phyloP scores from a whole-genome alignment of 2,797 vertebrate species.

The Graptemys geographica region DNA sequence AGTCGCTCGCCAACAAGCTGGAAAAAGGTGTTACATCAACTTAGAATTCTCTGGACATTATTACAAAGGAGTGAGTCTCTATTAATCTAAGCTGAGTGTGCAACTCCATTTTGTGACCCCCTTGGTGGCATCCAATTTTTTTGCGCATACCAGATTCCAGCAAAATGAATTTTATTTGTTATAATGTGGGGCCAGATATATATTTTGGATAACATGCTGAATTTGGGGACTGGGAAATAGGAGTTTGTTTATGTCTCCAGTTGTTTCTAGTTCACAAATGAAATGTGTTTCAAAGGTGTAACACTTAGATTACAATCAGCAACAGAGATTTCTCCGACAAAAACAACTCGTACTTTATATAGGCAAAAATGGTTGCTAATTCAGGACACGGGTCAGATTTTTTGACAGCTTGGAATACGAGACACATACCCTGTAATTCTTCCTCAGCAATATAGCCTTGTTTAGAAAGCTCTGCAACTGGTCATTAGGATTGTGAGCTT shows the following conservation, averaged over 20 bases:
- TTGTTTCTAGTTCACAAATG: neutral
- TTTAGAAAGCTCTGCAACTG: neutral
- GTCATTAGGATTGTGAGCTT: neutral
- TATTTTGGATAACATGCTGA: neutral
- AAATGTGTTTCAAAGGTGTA: neutral
- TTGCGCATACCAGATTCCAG: neutral
- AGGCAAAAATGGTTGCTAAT: constrained; percentile 26
- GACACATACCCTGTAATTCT: neutral
- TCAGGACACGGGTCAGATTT: neutral
- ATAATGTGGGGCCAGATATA: neutral
- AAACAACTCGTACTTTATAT: neutral
- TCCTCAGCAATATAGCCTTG: neutral
- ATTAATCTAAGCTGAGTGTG: neutral
- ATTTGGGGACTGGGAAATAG: neutral
- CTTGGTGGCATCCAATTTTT: neutral
- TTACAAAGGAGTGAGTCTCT: neutral
- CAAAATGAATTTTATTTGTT: neutral
- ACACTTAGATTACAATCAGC: neutral
- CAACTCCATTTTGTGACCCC: neutral
- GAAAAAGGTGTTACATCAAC: neutral
- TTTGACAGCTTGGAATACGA: neutral
- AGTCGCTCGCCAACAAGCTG: constrained; percentile 1
- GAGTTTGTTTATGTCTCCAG: neutral
- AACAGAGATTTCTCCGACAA: neutral
- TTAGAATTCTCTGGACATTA: neutral